These are phyloP conservation scores for Anhinga rufa DNA, from an alignment of 2,113 vertebrate genomes.

Conservation along the genomic window DNA sequence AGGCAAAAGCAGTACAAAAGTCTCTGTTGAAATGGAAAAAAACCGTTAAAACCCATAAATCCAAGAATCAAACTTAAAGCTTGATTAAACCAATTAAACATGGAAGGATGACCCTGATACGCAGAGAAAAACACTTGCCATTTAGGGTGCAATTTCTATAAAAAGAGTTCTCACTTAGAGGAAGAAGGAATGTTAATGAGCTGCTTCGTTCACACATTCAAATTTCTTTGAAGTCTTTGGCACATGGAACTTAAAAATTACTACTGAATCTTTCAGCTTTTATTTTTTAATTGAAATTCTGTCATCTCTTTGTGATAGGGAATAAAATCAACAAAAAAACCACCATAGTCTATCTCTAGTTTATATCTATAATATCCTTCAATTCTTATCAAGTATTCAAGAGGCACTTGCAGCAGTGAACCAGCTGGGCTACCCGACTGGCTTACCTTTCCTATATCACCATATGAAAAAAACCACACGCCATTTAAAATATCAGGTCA, in stretches of 20 bases:
- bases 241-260: background rate
- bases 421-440: background rate
- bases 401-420: background rate
- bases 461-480: background rate
- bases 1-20: background rate
- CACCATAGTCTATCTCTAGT: background rate
- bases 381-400: background rate
- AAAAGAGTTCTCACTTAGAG: slow-evolving; percentile 22
- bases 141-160: slow-evolving; percentile 27
- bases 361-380: background rate
- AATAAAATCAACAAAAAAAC: background rate
- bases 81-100: background rate
- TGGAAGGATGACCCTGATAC: background rate
- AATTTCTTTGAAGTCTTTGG: background rate
- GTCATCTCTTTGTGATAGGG: background rate
- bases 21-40: background rate
- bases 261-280: background rate
- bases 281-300: background rate
- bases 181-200: slow-evolving; percentile 49
- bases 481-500: no score
- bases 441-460: background rate
- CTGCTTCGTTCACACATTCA: slow-evolving; percentile 22
- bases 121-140: background rate
- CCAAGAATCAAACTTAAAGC: background rate
- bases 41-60: background rate